These are phyloP conservation scores for Halictus ligatus DNA, from an alignment of 2,888 invertebrate genomes.

Conservation along the genomic window DNA sequence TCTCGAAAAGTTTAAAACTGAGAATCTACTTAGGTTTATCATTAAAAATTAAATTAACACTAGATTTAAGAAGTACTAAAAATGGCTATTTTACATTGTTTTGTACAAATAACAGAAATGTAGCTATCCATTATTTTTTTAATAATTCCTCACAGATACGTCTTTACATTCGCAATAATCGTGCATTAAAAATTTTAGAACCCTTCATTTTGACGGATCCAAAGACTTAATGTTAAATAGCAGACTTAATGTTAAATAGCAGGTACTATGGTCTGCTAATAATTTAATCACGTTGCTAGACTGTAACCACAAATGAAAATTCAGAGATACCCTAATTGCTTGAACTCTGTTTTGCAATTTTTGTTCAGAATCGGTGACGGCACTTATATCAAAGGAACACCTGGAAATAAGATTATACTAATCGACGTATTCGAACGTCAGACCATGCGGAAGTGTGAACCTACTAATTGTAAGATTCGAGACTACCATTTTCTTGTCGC, in stretches of 20 bases:
- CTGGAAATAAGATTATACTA: conserved; percentile 49
- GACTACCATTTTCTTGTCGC: background rate
- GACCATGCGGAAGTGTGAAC: conserved; percentile 21
- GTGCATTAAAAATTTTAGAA: too few species aligned
- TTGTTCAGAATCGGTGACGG: conserved; percentile 1
- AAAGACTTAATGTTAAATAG: background rate
- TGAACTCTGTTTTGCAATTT: background rate
- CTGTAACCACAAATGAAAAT: background rate
- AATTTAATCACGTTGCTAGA: background rate
- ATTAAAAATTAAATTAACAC: too few species aligned
- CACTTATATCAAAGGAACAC: conserved; percentile 31
- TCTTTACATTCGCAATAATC: too few species aligned
- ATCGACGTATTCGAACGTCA: conserved; percentile 32
- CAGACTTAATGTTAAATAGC: background rate
- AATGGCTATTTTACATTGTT: too few species aligned
- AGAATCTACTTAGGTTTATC: too few species aligned
- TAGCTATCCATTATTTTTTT: too few species aligned
- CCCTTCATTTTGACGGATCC: background rate
- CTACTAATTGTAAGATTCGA: background rate
- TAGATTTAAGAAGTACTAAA: too few species aligned
- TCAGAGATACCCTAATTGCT: conserved; percentile 3
- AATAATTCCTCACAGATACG: too few species aligned
- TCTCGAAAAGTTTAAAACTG: too few species aligned
- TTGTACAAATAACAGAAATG: too few species aligned
- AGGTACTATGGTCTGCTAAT: background rate